Percentiles rank a stretch among this genome's conserved stretches.
These are phyloP conservation scores for Neelides sp. DNA, from an alignment of 1,140 invertebrate genomes.

Conservation along the genomic window DNA sequence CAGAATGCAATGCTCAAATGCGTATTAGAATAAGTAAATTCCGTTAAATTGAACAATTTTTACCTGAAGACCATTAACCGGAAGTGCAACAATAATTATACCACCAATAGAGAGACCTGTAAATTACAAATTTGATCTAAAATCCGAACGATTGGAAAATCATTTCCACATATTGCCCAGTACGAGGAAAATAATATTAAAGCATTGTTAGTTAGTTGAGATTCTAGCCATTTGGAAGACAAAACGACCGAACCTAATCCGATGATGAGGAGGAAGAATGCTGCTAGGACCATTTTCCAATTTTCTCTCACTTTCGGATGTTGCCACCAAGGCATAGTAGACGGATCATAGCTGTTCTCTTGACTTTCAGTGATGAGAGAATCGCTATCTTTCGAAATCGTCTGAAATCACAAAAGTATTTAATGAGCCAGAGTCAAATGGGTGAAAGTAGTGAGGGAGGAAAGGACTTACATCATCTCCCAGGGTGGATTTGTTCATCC, in stretches of 20 bases:
- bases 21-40: too few species aligned
- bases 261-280: slow-evolving; percentile 57
- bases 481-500: slow-evolving; percentile 20
- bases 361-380: slow-evolving; percentile 51
- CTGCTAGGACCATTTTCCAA: slow-evolving; percentile 68
- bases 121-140: slow-evolving; percentile 28
- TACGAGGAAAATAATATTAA: too few species aligned
- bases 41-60: too few species aligned
- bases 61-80: slow-evolving; percentile 54
- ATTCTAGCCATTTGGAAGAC: neutral
- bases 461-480: slow-evolving; percentile 33
- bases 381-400: slow-evolving; percentile 60
- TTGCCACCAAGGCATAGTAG: slow-evolving; percentile 56
- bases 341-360: slow-evolving; percentile 40
- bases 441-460: too few species aligned
- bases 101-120: slow-evolving; percentile 51
- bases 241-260: too few species aligned
- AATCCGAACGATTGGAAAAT: too few species aligned
- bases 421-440: too few species aligned
- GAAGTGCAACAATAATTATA: slow-evolving; percentile 50
- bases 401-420: slow-evolving; percentile 41
- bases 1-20: too few species aligned
- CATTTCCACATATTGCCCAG: too few species aligned
- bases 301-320: slow-evolving; percentile 72
- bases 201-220: neutral